Conservation (phyloP, 2,113 vertebrate species). For the Fulmarus glacialis region DNA sequence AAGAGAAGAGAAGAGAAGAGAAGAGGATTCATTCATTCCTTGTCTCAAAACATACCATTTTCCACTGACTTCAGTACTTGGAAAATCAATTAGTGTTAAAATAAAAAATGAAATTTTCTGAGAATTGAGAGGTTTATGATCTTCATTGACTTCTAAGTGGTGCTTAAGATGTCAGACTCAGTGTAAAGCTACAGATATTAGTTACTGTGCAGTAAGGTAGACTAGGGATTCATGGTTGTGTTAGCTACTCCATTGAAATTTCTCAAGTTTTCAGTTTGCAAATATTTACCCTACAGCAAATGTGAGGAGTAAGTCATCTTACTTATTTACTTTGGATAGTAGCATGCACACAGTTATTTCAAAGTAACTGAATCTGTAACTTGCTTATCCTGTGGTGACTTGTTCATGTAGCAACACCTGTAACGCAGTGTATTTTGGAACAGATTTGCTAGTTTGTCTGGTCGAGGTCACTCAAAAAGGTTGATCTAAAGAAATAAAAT, state of each 20-base stretch:
- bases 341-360: neutral
- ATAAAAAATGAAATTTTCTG: neutral
- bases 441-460: neutral
- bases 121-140: neutral
- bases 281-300: neutral
- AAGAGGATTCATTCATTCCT: neutral
- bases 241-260: neutral
- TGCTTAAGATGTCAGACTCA: neutral
- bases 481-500: neutral
- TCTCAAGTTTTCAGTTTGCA: neutral
- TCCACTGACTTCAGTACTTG: neutral
- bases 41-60: neutral
- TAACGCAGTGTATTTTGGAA: neutral
- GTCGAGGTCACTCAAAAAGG: neutral
- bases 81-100: neutral
- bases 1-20: too few relatives aligned
- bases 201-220: neutral
- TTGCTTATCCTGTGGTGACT: neutral
- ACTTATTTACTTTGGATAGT: neutral
- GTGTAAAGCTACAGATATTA: neutral
- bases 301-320: neutral
- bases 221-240: neutral
- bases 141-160: neutral
- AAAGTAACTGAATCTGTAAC: neutral
- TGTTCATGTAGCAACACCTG: neutral